phyloP scores from a whole-genome alignment of 2,797 vertebrate species.

The Catamblyrhynchus diadema region DNA sequence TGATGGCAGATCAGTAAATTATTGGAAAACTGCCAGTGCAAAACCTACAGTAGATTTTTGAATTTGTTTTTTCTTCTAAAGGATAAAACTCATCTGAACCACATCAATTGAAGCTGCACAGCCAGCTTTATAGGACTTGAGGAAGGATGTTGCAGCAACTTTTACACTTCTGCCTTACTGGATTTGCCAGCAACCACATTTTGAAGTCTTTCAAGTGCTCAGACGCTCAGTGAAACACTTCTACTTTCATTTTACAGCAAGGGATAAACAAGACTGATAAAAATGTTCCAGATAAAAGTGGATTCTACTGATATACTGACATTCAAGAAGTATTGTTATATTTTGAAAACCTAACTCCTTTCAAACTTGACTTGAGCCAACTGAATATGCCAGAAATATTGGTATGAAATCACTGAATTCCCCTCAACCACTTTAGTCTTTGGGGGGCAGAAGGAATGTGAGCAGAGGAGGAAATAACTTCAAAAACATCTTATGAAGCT shows the following conservation, averaged over 20 bases:
- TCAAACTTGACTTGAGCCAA: neutral
- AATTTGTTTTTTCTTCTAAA: neutral
- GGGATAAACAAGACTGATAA: neutral
- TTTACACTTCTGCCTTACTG: neutral
- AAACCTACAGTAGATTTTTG: neutral
- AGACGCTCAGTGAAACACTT: neutral
- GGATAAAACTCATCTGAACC: neutral
- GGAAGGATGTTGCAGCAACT: neutral
- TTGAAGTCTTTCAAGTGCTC: neutral
- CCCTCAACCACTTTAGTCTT: neutral
- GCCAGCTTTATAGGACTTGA: neutral
- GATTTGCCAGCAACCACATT: neutral
- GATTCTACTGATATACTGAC: neutral
- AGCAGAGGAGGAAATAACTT: neutral
- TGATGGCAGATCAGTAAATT: neutral
- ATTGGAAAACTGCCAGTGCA: neutral
- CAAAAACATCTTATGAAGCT: neutral
- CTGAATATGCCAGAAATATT: neutral
- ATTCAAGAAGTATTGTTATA: neutral
- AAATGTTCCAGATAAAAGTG: neutral
- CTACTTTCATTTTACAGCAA: neutral
- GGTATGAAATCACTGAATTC: neutral
- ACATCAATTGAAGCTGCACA: neutral
- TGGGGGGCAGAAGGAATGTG: neutral
- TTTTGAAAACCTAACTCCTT: neutral